A percentile compares a stretch with the other conserved stretches of the same genome.
Conservation (phyloP, 1,140 invertebrate species). For the Solenopsis fugax region DNA sequence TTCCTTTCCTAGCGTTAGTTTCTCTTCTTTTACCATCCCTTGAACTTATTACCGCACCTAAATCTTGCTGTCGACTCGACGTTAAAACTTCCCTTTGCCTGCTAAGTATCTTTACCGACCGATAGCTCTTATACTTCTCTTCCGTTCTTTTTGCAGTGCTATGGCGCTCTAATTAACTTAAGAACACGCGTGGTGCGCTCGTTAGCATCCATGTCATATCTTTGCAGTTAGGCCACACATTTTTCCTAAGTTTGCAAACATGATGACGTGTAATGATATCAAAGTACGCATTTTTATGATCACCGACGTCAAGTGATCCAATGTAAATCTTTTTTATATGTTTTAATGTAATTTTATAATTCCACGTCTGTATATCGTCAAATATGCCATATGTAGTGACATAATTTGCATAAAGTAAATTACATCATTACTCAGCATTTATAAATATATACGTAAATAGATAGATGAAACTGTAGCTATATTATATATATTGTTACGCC, state of each 20-base stretch:
- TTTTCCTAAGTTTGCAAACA: neutral
- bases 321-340: too few relatives aligned
- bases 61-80: slow-evolving; percentile 57
- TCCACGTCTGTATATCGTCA: too few relatives aligned
- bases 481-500: too few relatives aligned
- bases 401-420: too few relatives aligned
- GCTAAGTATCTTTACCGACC: slow-evolving; percentile 47
- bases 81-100: slow-evolving; percentile 43
- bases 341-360: too few relatives aligned
- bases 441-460: too few relatives aligned
- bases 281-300: too few relatives aligned
- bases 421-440: too few relatives aligned
- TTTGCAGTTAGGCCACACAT: neutral
- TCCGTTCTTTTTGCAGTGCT: neutral
- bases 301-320: too few relatives aligned
- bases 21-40: slow-evolving; percentile 33
- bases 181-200: neutral
- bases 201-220: neutral
- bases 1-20: slow-evolving; percentile 20
- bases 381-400: too few relatives aligned
- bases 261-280: too few relatives aligned
- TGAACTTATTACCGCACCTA: slow-evolving; percentile 62
- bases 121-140: slow-evolving; percentile 38
- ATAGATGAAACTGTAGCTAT: too few relatives aligned
- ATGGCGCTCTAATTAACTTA: slow-evolving; percentile 36